Percentiles rank a stretch among this genome's conserved stretches.
Evolutionary conservation across 2,888 invertebrate genomes (phyloP).

Genomic region (Liodrosophila aerea): DNA sequence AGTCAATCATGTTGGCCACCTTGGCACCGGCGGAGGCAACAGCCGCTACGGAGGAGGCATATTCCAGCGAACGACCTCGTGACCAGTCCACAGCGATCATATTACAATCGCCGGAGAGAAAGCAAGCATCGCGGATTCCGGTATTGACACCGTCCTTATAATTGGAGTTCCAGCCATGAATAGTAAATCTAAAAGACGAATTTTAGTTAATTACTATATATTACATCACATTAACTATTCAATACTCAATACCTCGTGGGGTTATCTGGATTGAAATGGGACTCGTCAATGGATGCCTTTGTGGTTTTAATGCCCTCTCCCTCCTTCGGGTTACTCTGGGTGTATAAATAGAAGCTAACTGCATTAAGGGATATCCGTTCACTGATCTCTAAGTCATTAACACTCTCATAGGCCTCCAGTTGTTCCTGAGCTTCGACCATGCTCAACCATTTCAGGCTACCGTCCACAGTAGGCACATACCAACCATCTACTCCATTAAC

Average conservation of each 20-base stretch:
- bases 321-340: slow-evolving; percentile 55
- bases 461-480: slow-evolving; percentile 60
- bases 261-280: slow-evolving; percentile 49
- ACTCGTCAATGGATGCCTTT: slow-evolving; percentile 44
- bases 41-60: slow-evolving; percentile 84
- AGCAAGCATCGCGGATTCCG: slow-evolving; percentile 82
- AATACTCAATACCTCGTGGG: slow-evolving; percentile 51
- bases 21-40: slow-evolving; percentile 65
- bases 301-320: slow-evolving; percentile 48
- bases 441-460: slow-evolving; percentile 49
- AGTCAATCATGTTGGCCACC: slow-evolving; percentile 74
- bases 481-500: slow-evolving; percentile 63
- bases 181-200: slow-evolving; percentile 72
- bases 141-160: slow-evolving; percentile 82
- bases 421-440: slow-evolving; percentile 36
- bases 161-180: slow-evolving; percentile 85
- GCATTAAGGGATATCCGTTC: slow-evolving; percentile 47
- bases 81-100: slow-evolving; percentile 86
- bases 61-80: slow-evolving; percentile 84
- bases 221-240: background rate
- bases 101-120: slow-evolving; percentile 84
- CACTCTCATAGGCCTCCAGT: slow-evolving; percentile 30
- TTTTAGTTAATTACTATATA: background rate
- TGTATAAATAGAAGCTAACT: slow-evolving; percentile 69
- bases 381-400: slow-evolving; percentile 26